Conservation (phyloP, 2,888 invertebrate genomes). For the Tortricodes alternella region DNA sequence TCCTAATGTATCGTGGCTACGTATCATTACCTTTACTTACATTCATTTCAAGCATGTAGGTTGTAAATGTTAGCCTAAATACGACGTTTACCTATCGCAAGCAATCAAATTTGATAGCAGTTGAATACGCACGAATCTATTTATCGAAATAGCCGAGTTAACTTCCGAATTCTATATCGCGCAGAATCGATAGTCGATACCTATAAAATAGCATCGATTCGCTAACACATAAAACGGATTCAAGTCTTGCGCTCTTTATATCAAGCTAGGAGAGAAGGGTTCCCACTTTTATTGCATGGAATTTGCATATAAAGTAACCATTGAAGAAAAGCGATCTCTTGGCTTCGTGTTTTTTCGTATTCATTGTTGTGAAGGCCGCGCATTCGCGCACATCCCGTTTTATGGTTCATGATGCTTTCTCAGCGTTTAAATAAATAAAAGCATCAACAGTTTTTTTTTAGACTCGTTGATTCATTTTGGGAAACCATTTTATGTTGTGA, state of each 20-base stretch:
- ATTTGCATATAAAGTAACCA: conserved; percentile 84
- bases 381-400: conserved; percentile 62
- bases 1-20: conserved; percentile 15
- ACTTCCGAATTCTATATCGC: conserved; percentile 73
- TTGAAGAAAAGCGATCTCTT: conserved; percentile 81
- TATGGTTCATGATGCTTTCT: conserved; percentile 74
- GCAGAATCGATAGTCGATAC: conserved; percentile 77
- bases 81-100: conserved; percentile 30
- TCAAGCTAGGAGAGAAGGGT: conserved; percentile 80
- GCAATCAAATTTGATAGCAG: conserved; percentile 74
- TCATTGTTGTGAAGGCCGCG: conserved; percentile 77
- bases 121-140: conserved; percentile 68
- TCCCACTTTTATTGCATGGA: conserved; percentile 77
- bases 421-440: conserved; percentile 75
- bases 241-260: conserved; percentile 74
- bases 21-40: conserved; percentile 15
- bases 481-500: conserved; percentile 57
- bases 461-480: conserved; percentile 61
- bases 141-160: conserved; percentile 68
- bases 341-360: conserved; percentile 73
- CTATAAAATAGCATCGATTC: conserved; percentile 80
- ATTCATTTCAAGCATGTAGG: conserved; percentile 18
- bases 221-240: conserved; percentile 81
- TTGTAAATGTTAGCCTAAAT: conserved; percentile 27
- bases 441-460: conserved; percentile 73